These are phyloP conservation scores for Mycteria americana DNA, from an alignment of 2,797 vertebrate genomes.

Conservation along the genomic window DNA sequence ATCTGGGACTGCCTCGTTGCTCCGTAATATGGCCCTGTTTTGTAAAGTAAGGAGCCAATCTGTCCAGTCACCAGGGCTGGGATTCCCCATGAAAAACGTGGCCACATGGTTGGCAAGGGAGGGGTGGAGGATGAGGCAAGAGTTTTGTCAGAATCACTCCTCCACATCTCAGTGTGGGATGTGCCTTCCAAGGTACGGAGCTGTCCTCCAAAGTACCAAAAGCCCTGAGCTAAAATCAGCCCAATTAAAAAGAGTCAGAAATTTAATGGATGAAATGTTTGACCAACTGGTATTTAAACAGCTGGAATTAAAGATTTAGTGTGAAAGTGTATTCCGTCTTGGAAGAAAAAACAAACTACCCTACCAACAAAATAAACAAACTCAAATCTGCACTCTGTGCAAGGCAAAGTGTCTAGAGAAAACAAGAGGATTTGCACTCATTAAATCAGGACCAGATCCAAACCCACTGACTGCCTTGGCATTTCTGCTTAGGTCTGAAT, in stretches of 20 bases:
- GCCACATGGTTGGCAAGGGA: constrained; percentile 29
- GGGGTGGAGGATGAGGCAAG: constrained; percentile 50
- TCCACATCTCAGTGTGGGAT: constrained; percentile 33
- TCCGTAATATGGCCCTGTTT: neutral
- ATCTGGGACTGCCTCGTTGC: neutral
- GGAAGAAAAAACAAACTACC: neutral
- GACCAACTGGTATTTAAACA: neutral
- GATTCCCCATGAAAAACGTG: constrained; percentile 26
- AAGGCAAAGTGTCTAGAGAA: neutral
- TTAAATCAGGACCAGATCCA: neutral
- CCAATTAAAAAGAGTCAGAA: constrained; percentile 7
- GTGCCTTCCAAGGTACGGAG: constrained; percentile 9
- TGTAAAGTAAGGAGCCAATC: constrained; percentile 1
- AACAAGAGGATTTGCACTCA: neutral
- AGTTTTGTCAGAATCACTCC: constrained; percentile 42
- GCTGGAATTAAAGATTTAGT: constrained; percentile 5
- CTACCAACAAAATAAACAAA: neutral
- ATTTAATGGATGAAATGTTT: constrained; percentile 11
- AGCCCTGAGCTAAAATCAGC: constrained; percentile 23
- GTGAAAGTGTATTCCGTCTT: neutral
- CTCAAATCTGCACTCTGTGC: neutral
- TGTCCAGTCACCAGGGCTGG: constrained; percentile 23
- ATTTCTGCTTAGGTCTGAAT: neutral
- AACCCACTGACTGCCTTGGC: neutral
- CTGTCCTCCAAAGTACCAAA: neutral